phyloP scores from a whole-genome alignment of 1,140 invertebrate genomes.

The Drosophila prosaltans region DNA sequence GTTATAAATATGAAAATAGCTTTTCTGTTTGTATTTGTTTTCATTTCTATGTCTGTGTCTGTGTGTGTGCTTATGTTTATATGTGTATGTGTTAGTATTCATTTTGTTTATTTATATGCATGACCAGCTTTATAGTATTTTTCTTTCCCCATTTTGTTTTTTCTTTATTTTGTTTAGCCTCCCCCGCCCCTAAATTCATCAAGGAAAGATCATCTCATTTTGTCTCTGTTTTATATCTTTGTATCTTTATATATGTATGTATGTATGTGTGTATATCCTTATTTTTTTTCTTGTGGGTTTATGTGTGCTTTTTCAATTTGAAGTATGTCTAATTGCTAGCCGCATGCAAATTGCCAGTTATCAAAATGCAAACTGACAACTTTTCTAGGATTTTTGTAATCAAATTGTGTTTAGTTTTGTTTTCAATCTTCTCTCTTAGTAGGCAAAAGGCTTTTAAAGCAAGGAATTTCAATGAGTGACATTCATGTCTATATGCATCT shows the following conservation, averaged over 20 bases:
- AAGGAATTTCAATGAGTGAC: neutral
- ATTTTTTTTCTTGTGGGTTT: neutral
- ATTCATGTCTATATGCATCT: slow-evolving; percentile 15
- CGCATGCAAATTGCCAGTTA: slow-evolving; percentile 60
- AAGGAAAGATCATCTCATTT: slow-evolving; percentile 38
- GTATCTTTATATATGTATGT: neutral
- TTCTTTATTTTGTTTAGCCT: too few species aligned
- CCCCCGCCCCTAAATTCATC: slow-evolving; percentile 34
- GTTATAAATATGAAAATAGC: slow-evolving; percentile 65
- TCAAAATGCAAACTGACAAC: slow-evolving; percentile 48
- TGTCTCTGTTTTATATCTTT: slow-evolving; percentile 9
- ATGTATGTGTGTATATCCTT: slow-evolving; percentile 16
- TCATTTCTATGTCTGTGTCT: slow-evolving; percentile 14
- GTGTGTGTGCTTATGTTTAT: slow-evolving; percentile 18
- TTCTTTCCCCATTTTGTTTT: slow-evolving; percentile 13
- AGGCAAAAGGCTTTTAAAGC: too few species aligned
- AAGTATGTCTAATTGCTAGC: slow-evolving; percentile 56
- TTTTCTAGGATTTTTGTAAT: slow-evolving; percentile 41
- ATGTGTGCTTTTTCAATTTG: slow-evolving; percentile 32
- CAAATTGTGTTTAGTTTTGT: slow-evolving; percentile 31
- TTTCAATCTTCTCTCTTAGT: neutral
- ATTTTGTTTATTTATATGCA: slow-evolving; percentile 67
- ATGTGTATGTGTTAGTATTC: slow-evolving; percentile 3
- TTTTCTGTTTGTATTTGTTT: slow-evolving; percentile 27
- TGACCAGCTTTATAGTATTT: slow-evolving; percentile 37